These are phyloP conservation scores for Gymnoscopelus microlampas DNA, from an alignment of 2,797 vertebrate species.

Conservation along the genomic window DNA sequence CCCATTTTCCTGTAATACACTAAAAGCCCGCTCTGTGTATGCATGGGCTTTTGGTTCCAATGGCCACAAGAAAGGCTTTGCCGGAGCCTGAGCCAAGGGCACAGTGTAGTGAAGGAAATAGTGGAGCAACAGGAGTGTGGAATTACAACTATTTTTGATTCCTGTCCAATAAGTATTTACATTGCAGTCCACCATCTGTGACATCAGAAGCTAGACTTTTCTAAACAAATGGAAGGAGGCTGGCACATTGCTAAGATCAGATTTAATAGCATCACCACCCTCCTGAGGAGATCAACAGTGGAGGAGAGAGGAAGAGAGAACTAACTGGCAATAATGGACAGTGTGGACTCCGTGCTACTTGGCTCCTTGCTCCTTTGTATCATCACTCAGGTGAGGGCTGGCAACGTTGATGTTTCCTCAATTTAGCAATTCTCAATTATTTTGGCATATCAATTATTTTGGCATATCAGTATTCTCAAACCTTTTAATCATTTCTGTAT, in stretches of 20 bases:
- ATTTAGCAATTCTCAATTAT: neutral
- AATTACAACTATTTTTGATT: conserved; percentile 38
- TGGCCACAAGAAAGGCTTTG: neutral
- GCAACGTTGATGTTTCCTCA: neutral
- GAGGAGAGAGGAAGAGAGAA: neutral
- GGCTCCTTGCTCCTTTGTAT: conserved; percentile 13
- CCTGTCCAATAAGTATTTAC: conserved; percentile 31
- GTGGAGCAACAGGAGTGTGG: conserved; percentile 21
- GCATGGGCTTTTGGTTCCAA: too few relatives aligned
- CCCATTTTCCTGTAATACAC: too few relatives aligned
- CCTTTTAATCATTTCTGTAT: neutral
- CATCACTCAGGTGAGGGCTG: conserved; percentile 29
- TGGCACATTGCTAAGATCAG: conserved; percentile 12
- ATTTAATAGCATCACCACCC: conserved; percentile 10
- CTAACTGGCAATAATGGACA: conserved; percentile 7
- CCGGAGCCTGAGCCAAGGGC: neutral
- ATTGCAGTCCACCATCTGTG: conserved; percentile 31
- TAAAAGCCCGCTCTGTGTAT: too few relatives aligned
- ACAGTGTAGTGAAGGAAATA: conserved; percentile 11
- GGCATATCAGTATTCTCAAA: neutral
- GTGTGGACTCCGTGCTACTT: conserved; percentile 1
- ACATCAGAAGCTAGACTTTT: conserved; percentile 48
- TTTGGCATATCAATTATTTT: neutral
- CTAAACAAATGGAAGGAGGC: conserved; percentile 33
- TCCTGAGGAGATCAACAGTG: conserved; percentile 2